Percentiles rank a stretch among this genome's conserved stretches.
phyloP scores from a whole-genome alignment of 2,113 vertebrate genomes.

The Turnix velox region DNA sequence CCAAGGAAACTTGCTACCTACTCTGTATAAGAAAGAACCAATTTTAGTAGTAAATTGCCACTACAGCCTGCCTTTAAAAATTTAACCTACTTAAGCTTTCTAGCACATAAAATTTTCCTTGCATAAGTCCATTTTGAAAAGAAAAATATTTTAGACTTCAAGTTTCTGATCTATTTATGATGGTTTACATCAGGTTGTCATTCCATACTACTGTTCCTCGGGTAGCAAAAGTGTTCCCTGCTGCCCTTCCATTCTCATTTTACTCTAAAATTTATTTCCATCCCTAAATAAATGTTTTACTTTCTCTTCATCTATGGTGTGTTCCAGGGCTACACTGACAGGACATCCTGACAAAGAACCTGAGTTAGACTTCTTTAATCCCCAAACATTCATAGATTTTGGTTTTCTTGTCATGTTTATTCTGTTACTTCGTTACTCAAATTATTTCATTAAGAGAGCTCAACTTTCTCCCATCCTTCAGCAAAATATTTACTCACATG shows the following conservation, averaged over 20 bases:
- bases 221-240: neutral
- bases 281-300: neutral
- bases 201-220: neutral
- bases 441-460: neutral
- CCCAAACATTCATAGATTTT: no score
- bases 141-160: neutral
- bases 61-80: neutral
- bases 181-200: neutral
- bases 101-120: neutral
- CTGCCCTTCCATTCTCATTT: neutral
- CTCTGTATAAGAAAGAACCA: neutral
- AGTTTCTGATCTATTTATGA: neutral
- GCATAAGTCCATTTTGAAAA: neutral
- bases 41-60: neutral
- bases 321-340: neutral
- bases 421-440: neutral
- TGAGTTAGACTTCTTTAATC: neutral
- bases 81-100: neutral
- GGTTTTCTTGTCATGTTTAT: neutral
- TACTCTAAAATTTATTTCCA: neutral
- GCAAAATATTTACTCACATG: neutral
- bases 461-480: neutral
- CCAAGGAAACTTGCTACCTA: neutral
- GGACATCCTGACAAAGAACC: neutral
- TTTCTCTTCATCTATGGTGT: neutral